phyloP scores from a whole-genome alignment of 1,140 invertebrate genomes.

The Leptoteleia sp. region DNA sequence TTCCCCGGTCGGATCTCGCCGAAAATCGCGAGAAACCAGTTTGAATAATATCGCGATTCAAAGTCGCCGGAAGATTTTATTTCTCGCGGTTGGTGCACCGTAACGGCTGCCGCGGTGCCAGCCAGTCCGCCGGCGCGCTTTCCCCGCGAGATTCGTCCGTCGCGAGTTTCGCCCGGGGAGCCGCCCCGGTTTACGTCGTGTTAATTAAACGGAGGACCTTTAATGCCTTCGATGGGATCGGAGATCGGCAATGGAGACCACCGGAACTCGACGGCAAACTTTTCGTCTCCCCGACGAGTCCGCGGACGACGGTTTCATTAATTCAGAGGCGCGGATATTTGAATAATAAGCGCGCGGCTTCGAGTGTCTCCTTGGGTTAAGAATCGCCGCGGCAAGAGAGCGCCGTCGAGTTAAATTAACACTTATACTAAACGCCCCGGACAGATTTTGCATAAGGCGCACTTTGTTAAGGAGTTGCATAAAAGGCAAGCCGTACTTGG shows the following conservation, averaged over 20 bases:
- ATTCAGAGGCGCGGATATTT: constrained; percentile 10
- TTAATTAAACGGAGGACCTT: constrained; percentile 40
- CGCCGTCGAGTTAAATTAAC: constrained; percentile 27
- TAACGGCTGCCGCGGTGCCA: constrained; percentile 75
- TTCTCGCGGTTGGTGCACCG: constrained; percentile 75
- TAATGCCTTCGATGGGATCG: constrained; percentile 31
- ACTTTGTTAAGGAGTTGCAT: constrained; percentile 47
- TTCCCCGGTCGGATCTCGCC: constrained; percentile 39
- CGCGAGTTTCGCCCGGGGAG: constrained; percentile 67
- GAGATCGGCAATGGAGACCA: too few species aligned
- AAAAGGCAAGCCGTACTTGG: constrained; percentile 32
- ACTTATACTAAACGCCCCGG: constrained; percentile 23
- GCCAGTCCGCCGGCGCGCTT: constrained; percentile 73
- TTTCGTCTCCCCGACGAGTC: constrained; percentile 5
- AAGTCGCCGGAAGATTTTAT: constrained; percentile 78
- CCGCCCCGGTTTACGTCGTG: constrained; percentile 35
- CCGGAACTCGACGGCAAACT: background rate
- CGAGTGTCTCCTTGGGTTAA: background rate
- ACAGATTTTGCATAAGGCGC: constrained; percentile 23
- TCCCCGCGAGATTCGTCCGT: constrained; percentile 65
- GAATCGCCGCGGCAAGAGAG: constrained; percentile 2
- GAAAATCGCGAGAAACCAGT: constrained; percentile 78
- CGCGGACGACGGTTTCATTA: constrained; percentile 2
- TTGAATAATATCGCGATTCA: constrained; percentile 80
- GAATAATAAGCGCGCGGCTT: constrained; percentile 3